Base-by-base conservation (phyloP, 1,140 invertebrate genomes). In the Hylaeus anthracinus region DNA sequence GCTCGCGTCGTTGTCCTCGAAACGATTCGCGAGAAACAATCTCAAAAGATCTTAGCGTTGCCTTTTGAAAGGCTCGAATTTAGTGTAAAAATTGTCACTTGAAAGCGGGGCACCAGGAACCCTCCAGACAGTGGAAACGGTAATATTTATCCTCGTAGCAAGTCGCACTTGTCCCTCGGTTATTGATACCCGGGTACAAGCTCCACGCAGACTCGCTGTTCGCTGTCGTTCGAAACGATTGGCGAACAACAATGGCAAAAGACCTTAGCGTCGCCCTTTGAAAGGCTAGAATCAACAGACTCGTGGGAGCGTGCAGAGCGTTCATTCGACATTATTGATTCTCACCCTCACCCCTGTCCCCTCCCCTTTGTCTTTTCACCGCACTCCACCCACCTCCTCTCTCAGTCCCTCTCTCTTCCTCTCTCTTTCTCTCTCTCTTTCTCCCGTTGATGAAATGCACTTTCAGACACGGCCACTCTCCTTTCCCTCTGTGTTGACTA, bases 361-460 rank as follows among this genome's bases (percentile, higher is more conserved):
- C 70, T 53, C 8, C 65, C n/a, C n/a, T 66, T 73, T 80, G 63
- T 83, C 58, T 70, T 61, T n/a, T 73, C 60, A 58, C 58, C 51
- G 65, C 53, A 2, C 15, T 67, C 81, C 72, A 41, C 76, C 81
- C 43, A n/a, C 64, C 48, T 65, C 73, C 74, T 72, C 74, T 63
- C 74, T 64, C 60, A 67, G 48, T 4, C 43, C 12, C 41, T 45
- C 48, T 45, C 45, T 26, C 56, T 41, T 4, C 48, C 53, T 8
- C 53, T 67, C 15, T 69, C 72, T 64, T 71, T 74, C 75, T 88
- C 83, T 71, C 82, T 63, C 71, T 79, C 79, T 84, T 86, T 75
- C 79, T 72, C 61, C 79, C 87, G 87, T 87, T 90, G 88, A 90
- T 90, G 88, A 91, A 91, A 91, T 91, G 88, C 88, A 92, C 84